Evolutionary conservation across 2,113 vertebrate species (phyloP), one percentile per base, ranked within the genome.

Genomic region (Saccopteryx bilineata): DNA sequence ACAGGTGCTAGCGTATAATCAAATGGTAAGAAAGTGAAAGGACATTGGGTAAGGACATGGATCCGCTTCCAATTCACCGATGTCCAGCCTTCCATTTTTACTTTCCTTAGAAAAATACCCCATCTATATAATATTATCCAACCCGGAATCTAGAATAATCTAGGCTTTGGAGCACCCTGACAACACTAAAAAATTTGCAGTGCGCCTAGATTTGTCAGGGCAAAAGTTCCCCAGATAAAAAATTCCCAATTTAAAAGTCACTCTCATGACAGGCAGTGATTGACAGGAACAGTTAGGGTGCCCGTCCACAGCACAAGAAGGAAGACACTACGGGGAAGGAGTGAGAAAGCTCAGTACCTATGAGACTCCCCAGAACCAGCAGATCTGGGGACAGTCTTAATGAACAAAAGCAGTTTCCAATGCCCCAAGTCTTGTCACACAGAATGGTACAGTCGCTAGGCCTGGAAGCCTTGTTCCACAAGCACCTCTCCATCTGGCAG

Each of bases 281-380:
- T 10, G 60, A 61, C 5, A 26, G 58, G 68, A 28, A 23, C 5
- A 1, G 6, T 39, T 8, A 46, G 68, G 52, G 5, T 3, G 39
- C 23, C 31, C 26, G 21, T 31, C 75, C 18, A 56, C 33, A 72
- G 26, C 0, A 0, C 1, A 12, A 14, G 13, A 54, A 72, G 61
- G 54, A 17, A 26, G 0, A 4, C 39, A 23, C 10, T 1, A 14
- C 46, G 3, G 1, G 13, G n/a, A 60, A 26, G 0, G 26, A 65
- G 39, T 1, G 26, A 48, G 65, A 58, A 33, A 21, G 39, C 48
- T 76, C 26, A 10, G 31, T 2, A 19, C 26, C 33, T 24, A 39
- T 31, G 24, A 14, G 26, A 28, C 54, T 5, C 4, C 79, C 52
- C 66, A 71, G 87, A 60, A 11, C 26, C 23, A 50, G 66, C 2